These are phyloP conservation scores for Epicampocera succincta DNA, from an alignment of 2,888 invertebrate species.

Conservation along the genomic window DNA sequence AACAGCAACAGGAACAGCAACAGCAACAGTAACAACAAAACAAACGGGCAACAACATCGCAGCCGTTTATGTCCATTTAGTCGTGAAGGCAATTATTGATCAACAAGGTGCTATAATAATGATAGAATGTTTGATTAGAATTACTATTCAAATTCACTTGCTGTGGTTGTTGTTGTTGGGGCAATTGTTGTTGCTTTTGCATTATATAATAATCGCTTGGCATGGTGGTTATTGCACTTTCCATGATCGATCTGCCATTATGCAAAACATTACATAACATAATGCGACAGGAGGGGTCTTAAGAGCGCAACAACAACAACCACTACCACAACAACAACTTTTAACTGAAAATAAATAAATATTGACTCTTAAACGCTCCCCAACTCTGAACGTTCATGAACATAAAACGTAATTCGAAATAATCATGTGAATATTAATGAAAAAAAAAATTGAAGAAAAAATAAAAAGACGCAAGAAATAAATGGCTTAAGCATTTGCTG, in stretches of 20 bases:
- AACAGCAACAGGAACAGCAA: background rate
- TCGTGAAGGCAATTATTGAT: constrained; percentile 80
- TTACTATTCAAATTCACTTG: constrained; percentile 61
- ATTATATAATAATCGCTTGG: constrained; percentile 42
- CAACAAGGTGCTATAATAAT: constrained; percentile 80
- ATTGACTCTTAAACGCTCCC: constrained; percentile 50
- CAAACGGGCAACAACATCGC: constrained; percentile 15
- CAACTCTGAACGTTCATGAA: background rate
- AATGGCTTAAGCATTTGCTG: background rate
- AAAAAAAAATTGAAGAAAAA: constrained; percentile 13
- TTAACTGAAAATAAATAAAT: constrained; percentile 51
- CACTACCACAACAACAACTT: background rate
- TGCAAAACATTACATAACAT: constrained; percentile 29
- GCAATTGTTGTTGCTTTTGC: background rate
- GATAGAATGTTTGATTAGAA: constrained; percentile 68
- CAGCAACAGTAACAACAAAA: background rate
- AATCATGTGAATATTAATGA: constrained; percentile 38
- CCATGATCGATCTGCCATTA: constrained; percentile 54
- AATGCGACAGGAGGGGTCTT: background rate
- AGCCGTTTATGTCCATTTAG: constrained; percentile 78
- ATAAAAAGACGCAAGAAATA: constrained; percentile 12
- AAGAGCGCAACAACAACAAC: background rate
- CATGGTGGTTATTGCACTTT: constrained; percentile 58
- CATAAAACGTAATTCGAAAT: constrained; percentile 36
- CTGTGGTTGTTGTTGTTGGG: constrained; percentile 8